phyloP scores from a whole-genome alignment of 2,113 vertebrate species.

The Datnioides undecimradiatus region DNA sequence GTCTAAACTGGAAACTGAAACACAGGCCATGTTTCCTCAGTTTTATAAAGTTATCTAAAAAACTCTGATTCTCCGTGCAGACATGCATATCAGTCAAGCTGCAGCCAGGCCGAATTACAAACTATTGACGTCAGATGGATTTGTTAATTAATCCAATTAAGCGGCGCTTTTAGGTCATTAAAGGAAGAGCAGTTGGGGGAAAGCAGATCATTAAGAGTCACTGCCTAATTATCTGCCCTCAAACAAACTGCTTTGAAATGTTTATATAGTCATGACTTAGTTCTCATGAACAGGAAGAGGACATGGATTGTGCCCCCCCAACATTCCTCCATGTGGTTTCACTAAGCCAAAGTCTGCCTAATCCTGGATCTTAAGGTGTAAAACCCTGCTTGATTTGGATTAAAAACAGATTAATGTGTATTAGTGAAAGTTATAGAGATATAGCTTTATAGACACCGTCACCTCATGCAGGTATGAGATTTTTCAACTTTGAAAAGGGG shows the following conservation, averaged over 20 bases:
- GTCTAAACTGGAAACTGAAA: slow-evolving; percentile 26
- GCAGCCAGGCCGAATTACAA: slow-evolving; percentile 66
- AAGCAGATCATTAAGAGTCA: slow-evolving; percentile 61
- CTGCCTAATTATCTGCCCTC: slow-evolving; percentile 69
- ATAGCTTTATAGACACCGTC: slow-evolving; percentile 51
- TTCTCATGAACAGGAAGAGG: slow-evolving; percentile 62
- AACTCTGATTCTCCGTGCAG: slow-evolving; percentile 48
- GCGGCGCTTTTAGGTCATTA: slow-evolving; percentile 72
- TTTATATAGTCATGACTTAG: slow-evolving; percentile 70
- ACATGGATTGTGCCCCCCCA: slow-evolving; percentile 44
- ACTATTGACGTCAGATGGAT: slow-evolving; percentile 75
- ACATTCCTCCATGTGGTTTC: slow-evolving; percentile 68
- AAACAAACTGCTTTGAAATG: slow-evolving; percentile 73
- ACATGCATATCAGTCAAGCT: slow-evolving; percentile 55
- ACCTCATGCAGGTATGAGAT: slow-evolving; percentile 61
- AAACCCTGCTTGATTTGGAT: slow-evolving; percentile 78
- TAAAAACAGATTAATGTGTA: slow-evolving; percentile 77
- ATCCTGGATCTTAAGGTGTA: slow-evolving; percentile 77
- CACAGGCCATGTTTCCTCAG: slow-evolving; percentile 3
- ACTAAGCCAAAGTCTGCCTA: slow-evolving; percentile 69
- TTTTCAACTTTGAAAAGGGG: background rate
- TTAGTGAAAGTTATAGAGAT: slow-evolving; percentile 69
- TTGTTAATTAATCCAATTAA: slow-evolving; percentile 84
- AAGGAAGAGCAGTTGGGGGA: slow-evolving; percentile 53
- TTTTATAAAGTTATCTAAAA: slow-evolving; percentile 49